A percentile compares a stretch with the other conserved stretches of the same genome.
Conservation (phyloP, 2,888 invertebrate species). For the Eueremaeus valkanovi region DNA sequence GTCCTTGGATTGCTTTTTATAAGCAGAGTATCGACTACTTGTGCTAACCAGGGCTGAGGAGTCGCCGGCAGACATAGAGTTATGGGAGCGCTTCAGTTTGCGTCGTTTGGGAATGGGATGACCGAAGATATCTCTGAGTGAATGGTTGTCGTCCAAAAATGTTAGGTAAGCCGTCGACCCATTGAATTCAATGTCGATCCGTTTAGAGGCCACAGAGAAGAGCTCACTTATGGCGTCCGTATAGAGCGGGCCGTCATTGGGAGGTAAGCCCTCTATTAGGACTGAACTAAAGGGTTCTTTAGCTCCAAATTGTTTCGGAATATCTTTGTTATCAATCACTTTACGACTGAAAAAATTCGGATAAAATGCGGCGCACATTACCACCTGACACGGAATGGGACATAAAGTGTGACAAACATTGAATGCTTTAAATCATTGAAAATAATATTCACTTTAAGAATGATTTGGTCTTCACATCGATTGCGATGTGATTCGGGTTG, state of each 20-base stretch:
- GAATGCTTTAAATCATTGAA: too few relatives aligned
- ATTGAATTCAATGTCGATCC: constrained; percentile 58
- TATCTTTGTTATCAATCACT: constrained; percentile 44
- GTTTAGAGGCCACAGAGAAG: constrained; percentile 38
- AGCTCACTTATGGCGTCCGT: constrained; percentile 45
- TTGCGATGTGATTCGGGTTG: constrained; percentile 52
- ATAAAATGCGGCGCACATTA: constrained; percentile 84
- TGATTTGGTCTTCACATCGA: constrained; percentile 58
- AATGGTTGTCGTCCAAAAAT: constrained; percentile 12
- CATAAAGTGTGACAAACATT: too few relatives aligned
- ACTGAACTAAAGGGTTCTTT: constrained; percentile 73
- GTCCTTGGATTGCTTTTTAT: not conserved
- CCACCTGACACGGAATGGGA: too few relatives aligned
- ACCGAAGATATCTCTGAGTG: not conserved
- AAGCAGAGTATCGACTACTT: too few relatives aligned
- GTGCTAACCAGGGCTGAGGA: not conserved
- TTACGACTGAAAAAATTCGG: constrained; percentile 78
- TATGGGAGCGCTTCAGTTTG: too few relatives aligned
- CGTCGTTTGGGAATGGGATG: not conserved
- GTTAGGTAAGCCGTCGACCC: constrained; percentile 39
- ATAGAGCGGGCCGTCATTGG: constrained; percentile 52
- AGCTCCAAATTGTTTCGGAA: constrained; percentile 50
- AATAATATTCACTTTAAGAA: constrained; percentile 65
- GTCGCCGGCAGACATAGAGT: too few relatives aligned
- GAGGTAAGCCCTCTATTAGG: constrained; percentile 54